Evolutionary conservation across 2,888 invertebrate species (phyloP).

Genomic region (Lithophane ornitopus): DNA sequence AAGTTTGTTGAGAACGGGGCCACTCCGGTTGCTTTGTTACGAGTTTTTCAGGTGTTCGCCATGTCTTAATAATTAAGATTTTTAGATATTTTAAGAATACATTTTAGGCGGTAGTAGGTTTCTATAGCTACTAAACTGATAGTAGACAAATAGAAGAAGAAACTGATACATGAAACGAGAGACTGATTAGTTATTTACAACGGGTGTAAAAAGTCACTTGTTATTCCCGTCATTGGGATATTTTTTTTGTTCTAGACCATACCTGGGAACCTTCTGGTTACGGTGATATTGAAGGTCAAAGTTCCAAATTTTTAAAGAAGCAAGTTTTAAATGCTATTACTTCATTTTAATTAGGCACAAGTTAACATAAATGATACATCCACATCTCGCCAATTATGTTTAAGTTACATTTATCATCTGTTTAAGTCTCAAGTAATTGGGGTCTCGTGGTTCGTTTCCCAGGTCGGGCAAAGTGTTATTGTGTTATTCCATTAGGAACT

Average conservation of each 20-base stretch:
- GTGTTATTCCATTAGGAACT: too few species aligned
- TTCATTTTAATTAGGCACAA: too few species aligned
- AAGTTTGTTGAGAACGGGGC: conserved; percentile 53
- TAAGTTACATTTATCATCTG: not conserved
- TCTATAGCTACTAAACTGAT: not conserved
- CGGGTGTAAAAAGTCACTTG: too few species aligned
- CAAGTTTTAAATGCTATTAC: too few species aligned
- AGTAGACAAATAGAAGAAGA: too few species aligned
- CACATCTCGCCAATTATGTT: not conserved
- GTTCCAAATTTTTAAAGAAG: too few species aligned
- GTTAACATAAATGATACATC: not conserved
- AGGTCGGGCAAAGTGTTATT: too few species aligned
- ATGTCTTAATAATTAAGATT: conserved; percentile 30
- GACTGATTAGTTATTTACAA: not conserved
- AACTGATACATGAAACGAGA: not conserved
- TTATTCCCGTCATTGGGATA: too few species aligned
- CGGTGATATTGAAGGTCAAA: too few species aligned
- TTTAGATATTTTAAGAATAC: conserved; percentile 25
- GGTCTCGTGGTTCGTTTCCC: too few species aligned
- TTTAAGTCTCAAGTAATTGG: not conserved
- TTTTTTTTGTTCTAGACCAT: too few species aligned
- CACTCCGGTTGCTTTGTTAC: conserved; percentile 51
- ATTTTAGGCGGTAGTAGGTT: conserved; percentile 3
- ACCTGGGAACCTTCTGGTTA: too few species aligned
- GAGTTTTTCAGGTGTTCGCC: conserved; percentile 49